Percentiles rank a stretch among this genome's conserved stretches.
Conservation (phyloP, 1,140 invertebrate species). For the Drosophila takahashii region DNA sequence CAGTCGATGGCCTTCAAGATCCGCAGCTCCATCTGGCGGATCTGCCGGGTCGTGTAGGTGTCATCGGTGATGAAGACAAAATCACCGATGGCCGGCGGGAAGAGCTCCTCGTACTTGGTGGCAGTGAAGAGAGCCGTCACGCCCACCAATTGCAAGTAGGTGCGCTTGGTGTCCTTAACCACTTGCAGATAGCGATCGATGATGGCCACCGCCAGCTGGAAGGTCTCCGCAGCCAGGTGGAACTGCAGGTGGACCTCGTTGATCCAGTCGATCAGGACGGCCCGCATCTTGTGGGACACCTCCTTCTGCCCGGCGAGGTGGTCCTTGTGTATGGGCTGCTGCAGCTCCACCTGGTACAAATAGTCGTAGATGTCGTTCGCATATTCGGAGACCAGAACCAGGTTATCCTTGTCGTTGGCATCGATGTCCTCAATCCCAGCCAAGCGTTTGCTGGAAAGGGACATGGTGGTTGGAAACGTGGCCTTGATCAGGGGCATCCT, state of each 20-base stretch:
- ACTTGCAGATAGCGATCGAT: constrained; percentile 97
- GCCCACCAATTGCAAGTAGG: constrained; percentile 94
- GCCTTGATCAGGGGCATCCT: constrained; percentile 14
- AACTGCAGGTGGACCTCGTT: constrained; percentile 97
- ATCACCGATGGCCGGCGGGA: constrained; percentile 93
- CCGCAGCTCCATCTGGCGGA: constrained; percentile 93
- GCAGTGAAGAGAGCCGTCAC: constrained; percentile 96
- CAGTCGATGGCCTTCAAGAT: constrained; percentile 92
- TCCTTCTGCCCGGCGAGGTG: constrained; percentile 87
- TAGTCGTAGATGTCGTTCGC: constrained; percentile 93
- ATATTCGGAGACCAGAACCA: constrained; percentile 92
- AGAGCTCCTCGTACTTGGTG: constrained; percentile 98
- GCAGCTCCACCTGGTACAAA: constrained; percentile 88
- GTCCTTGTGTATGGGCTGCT: constrained; percentile 86
- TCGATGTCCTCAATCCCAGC: constrained; percentile 88
- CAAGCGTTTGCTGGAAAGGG: constrained; percentile 51
- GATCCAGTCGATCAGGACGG: constrained; percentile 96
- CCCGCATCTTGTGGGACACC: constrained; percentile 92
- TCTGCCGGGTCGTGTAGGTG: constrained; percentile 92
- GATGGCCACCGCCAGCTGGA: constrained; percentile 94
- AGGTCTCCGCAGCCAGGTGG: constrained; percentile 94
- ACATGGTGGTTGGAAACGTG: constrained; percentile 8
- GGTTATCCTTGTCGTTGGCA: constrained; percentile 89
- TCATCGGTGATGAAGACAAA: constrained; percentile 97
- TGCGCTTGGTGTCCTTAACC: constrained; percentile 86